Evolutionary conservation across 2,888 invertebrate genomes (phyloP).

Genomic region (Deilephila elpenor): DNA sequence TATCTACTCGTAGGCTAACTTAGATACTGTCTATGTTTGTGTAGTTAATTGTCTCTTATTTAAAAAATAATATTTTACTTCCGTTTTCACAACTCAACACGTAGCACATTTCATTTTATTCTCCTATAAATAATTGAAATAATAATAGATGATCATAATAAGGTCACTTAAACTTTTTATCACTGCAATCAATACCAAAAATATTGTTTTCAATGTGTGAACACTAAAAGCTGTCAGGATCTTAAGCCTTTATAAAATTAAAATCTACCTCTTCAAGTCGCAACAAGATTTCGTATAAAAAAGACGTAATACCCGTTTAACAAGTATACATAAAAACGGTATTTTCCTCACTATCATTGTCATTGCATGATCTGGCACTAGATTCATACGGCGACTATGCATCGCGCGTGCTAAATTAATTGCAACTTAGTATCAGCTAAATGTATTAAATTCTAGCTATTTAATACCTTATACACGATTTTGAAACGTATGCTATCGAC

Average conservation of each 20-base stretch:
- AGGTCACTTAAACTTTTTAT: too few relatives aligned
- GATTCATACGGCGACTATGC: constrained; percentile 52
- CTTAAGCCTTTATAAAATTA: not conserved
- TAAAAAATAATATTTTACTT: too few relatives aligned
- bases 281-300: not conserved
- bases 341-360: not conserved
- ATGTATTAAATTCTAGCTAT: constrained; percentile 21
- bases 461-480: not conserved
- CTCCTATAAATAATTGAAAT: too few relatives aligned
- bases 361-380: constrained; percentile 43
- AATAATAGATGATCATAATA: too few relatives aligned
- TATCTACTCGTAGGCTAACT: too few relatives aligned
- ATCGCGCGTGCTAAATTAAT: constrained; percentile 52
- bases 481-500: not conserved
- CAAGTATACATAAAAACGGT: not conserved
- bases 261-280: not conserved
- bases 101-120: too few relatives aligned
- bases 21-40: too few relatives aligned
- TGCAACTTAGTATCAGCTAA: constrained; percentile 44
- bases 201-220: too few relatives aligned
- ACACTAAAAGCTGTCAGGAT: too few relatives aligned
- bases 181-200: too few relatives aligned
- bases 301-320: not conserved
- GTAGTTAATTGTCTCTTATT: too few relatives aligned
- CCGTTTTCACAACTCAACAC: too few relatives aligned